Percentiles rank a stretch among this genome's conserved stretches.
phyloP scores from a whole-genome alignment of 1,140 invertebrate species.

The Drosophila neocordata region DNA sequence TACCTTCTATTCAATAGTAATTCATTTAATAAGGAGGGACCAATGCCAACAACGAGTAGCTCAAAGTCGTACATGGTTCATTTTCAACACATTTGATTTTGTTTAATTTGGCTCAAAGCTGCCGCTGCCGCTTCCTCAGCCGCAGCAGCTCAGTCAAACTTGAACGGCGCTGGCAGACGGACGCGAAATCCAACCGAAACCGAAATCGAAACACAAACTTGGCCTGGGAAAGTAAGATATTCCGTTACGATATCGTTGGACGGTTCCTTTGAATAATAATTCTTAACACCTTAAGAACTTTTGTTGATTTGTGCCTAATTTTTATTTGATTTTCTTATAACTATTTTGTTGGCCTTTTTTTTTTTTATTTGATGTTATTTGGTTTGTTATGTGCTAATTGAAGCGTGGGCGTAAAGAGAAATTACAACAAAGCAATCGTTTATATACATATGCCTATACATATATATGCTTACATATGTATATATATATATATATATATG shows the following conservation, averaged over 20 bases:
- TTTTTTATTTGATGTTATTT: constrained; percentile 3
- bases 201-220: constrained; percentile 13
- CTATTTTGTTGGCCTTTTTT: neutral
- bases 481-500: neutral
- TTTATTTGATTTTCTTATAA: neutral
- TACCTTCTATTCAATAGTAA: too few species aligned
- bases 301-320: neutral
- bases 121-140: constrained; percentile 1
- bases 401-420: constrained; percentile 50
- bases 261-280: constrained; percentile 3
- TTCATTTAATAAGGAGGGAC: too few species aligned
- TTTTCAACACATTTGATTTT: neutral
- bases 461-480: constrained; percentile 9
- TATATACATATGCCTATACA: constrained; percentile 40
- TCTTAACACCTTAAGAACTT: neutral
- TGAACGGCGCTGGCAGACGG: constrained; percentile 62
- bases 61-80: neutral
- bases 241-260: neutral
- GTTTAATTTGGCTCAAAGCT: constrained; percentile 16
- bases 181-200: constrained; percentile 40
- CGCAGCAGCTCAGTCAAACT: constrained; percentile 52
- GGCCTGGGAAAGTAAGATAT: constrained; percentile 17
- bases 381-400: constrained; percentile 37
- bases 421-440: constrained; percentile 39
- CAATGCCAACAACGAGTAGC: neutral